These are phyloP conservation scores for Hippocampus kuda DNA, from an alignment of 2,797 vertebrate genomes.

Conservation along the genomic window DNA sequence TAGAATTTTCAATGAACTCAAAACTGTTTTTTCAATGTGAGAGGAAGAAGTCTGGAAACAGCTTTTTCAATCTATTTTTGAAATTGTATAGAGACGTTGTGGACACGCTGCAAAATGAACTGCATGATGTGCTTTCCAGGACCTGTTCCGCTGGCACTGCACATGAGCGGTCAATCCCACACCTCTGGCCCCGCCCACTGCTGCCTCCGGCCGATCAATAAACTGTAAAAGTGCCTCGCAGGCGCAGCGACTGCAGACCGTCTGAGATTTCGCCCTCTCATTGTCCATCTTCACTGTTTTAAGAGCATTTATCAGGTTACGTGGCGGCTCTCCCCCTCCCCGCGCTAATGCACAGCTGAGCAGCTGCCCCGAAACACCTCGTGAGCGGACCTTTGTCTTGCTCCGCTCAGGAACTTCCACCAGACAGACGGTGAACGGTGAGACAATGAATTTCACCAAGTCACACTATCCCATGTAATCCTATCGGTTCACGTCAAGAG, in stretches of 20 bases:
- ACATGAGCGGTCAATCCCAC: conserved; percentile 39
- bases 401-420: conserved; percentile 34
- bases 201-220: conserved; percentile 60
- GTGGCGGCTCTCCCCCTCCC: conserved; percentile 31
- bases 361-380: conserved; percentile 44
- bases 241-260: conserved; percentile 39
- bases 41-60: too few relatives aligned
- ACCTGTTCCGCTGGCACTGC: conserved; percentile 36
- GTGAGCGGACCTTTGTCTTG: conserved; percentile 49
- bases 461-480: conserved; percentile 6
- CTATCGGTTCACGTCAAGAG: conserved; percentile 6
- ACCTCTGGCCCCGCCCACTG: conserved; percentile 50
- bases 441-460: conserved; percentile 2
- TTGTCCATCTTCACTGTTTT: conserved; percentile 62
- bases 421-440: conserved; percentile 13
- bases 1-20: too few relatives aligned
- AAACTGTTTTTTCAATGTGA: too few relatives aligned
- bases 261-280: conserved; percentile 60
- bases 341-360: conserved; percentile 50
- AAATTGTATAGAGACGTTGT: too few relatives aligned
- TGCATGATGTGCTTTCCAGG: conserved; percentile 3
- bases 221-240: conserved; percentile 57
- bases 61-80: too few relatives aligned
- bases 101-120: neutral
- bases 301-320: conserved; percentile 68